Conservation (phyloP, 2,888 invertebrate species). For the Ischnus inquisitorius region DNA sequence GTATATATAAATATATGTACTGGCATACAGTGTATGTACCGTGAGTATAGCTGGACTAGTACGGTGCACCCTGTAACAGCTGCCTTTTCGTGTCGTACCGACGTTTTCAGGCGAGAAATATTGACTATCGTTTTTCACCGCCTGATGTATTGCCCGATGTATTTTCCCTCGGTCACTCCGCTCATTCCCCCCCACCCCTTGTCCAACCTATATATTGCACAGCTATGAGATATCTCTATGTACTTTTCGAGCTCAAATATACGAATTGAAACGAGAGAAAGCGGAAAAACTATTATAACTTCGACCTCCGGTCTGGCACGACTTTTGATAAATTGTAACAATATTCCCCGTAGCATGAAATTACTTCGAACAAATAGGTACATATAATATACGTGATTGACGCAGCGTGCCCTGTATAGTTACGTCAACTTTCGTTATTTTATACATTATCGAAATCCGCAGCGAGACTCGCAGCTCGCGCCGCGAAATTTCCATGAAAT, state of each 20-base stretch:
- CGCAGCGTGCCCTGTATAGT: background rate
- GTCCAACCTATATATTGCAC: background rate
- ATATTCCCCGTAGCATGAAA: constrained; percentile 23
- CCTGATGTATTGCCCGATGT: constrained; percentile 66
- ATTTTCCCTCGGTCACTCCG: constrained; percentile 51
- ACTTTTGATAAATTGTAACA: constrained; percentile 55
- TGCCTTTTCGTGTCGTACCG: constrained; percentile 68
- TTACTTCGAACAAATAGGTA: constrained; percentile 32
- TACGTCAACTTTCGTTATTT: background rate
- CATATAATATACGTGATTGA: constrained; percentile 11
- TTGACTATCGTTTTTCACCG: constrained; percentile 69
- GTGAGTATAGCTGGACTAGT: background rate
- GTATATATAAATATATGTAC: background rate
- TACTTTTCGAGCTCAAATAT: constrained; percentile 42
- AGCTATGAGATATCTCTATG: constrained; percentile 23
- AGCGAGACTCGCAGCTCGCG: background rate
- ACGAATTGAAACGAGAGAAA: constrained; percentile 59
- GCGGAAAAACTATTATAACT: constrained; percentile 55
- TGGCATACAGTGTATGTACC: background rate
- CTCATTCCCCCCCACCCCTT: background rate
- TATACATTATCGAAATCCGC: background rate
- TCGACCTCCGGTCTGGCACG: constrained; percentile 35
- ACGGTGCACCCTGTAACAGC: constrained; percentile 55
- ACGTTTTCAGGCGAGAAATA: constrained; percentile 67
- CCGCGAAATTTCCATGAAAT: constrained; percentile 7